phyloP scores from a whole-genome alignment of 2,113 vertebrate genomes.

The Struthio camelus region DNA sequence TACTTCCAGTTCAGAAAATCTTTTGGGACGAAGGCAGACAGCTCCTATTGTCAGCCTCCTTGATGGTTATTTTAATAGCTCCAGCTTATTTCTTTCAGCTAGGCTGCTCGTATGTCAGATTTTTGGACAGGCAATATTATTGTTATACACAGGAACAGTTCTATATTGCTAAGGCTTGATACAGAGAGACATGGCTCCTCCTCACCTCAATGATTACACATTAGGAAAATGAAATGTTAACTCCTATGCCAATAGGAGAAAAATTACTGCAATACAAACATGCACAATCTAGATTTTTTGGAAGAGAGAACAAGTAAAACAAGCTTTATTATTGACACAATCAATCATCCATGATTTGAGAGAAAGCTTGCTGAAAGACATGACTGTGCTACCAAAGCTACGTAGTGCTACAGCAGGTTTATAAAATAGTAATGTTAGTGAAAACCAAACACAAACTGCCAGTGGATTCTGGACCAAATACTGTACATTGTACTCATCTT shows the following conservation, averaged over 20 bases:
- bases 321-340: neutral
- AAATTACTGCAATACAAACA: slow-evolving; percentile 35
- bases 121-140: slow-evolving; percentile 46
- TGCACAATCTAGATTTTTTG: neutral
- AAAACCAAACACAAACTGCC: neutral
- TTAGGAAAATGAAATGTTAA: slow-evolving; percentile 47
- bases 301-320: neutral
- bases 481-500: neutral
- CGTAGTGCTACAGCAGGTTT: neutral
- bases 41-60: slow-evolving; percentile 78
- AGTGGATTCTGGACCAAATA: neutral
- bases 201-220: neutral
- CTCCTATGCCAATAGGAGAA: slow-evolving; percentile 3
- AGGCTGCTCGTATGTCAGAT: slow-evolving; percentile 45
- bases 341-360: neutral
- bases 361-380: neutral
- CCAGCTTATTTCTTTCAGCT: slow-evolving; percentile 68
- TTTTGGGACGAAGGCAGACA: slow-evolving; percentile 80
- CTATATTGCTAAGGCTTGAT: neutral
- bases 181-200: slow-evolving; percentile 12
- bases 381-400: neutral
- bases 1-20: slow-evolving; percentile 85
- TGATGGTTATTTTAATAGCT: slow-evolving; percentile 79
- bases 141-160: slow-evolving; percentile 45
- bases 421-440: neutral